Conservation (phyloP, 2,113 vertebrate species). For the Dromiciops gliroides region DNA sequence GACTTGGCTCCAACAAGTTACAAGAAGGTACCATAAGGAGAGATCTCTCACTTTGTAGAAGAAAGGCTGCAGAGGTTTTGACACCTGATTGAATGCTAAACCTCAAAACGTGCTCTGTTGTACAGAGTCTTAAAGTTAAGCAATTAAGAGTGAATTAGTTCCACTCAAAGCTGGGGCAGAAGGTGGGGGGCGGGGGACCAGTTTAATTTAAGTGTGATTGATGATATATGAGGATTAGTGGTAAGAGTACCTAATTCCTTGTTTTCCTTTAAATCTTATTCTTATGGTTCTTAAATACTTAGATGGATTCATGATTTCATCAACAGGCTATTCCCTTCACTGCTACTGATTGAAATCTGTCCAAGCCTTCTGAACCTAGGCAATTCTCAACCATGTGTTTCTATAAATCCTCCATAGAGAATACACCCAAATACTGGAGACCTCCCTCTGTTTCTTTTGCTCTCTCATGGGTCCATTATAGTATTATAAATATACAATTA, state of each 20-base stretch:
- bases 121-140: neutral
- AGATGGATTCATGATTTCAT: neutral
- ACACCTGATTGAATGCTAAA: neutral
- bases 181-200: neutral
- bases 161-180: neutral
- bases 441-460: neutral
- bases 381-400: neutral
- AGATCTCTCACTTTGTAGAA: neutral
- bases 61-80: neutral
- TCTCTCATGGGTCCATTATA: neutral
- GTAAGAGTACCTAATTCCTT: neutral
- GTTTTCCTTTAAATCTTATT: constrained; percentile 43
- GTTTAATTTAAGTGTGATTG: neutral
- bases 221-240: neutral
- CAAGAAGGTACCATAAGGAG: neutral
- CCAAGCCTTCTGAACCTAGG: neutral
- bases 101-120: neutral
- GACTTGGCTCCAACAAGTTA: neutral
- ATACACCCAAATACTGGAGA: neutral
- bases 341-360: neutral
- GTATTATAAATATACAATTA: too few relatives aligned
- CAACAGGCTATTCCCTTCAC: neutral
- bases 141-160: neutral
- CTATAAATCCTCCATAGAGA: neutral
- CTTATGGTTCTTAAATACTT: constrained; percentile 18